These are phyloP conservation scores for Callinectes sapidus DNA, from an alignment of 2,888 invertebrate species.

Conservation along the genomic window DNA sequence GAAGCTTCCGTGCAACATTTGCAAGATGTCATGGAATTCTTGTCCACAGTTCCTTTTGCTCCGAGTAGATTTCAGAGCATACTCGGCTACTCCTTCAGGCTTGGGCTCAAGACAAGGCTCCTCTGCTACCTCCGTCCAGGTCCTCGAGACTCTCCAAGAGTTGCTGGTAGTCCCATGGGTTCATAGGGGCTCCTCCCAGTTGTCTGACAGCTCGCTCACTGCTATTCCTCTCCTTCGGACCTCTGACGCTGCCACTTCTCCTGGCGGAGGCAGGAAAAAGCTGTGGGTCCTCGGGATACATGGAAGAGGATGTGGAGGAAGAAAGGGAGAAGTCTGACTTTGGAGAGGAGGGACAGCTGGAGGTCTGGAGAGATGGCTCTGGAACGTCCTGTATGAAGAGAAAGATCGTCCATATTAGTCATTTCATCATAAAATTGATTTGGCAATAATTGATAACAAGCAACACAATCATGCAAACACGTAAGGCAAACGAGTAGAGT, in stretches of 20 bases:
- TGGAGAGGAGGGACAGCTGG: conserved; percentile 45
- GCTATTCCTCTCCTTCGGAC: conserved; percentile 18
- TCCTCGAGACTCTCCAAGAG: conserved; percentile 55
- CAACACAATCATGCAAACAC: not conserved
- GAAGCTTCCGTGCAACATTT: not conserved
- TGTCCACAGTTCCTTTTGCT: not conserved
- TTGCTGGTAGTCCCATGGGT: conserved; percentile 60
- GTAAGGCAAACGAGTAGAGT: too few species aligned
- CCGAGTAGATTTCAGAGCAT: not conserved
- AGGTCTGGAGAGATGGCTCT: conserved; percentile 5
- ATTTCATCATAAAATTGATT: not conserved
- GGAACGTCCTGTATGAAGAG: not conserved
- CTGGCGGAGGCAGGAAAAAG: not conserved
- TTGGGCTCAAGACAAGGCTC: conserved; percentile 53
- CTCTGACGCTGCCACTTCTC: conserved; percentile 26
- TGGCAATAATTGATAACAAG: not conserved
- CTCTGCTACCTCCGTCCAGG: conserved; percentile 50
- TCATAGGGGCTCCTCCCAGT: conserved; percentile 39
- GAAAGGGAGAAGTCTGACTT: conserved; percentile 3
- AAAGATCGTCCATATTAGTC: not conserved
- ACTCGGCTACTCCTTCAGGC: not conserved
- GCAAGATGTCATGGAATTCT: not conserved
- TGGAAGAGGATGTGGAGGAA: not conserved
- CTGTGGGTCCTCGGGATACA: not conserved
- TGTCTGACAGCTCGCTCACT: not conserved